Conservation (phyloP, 2,888 invertebrate species). For the Electrophaes corylata region DNA sequence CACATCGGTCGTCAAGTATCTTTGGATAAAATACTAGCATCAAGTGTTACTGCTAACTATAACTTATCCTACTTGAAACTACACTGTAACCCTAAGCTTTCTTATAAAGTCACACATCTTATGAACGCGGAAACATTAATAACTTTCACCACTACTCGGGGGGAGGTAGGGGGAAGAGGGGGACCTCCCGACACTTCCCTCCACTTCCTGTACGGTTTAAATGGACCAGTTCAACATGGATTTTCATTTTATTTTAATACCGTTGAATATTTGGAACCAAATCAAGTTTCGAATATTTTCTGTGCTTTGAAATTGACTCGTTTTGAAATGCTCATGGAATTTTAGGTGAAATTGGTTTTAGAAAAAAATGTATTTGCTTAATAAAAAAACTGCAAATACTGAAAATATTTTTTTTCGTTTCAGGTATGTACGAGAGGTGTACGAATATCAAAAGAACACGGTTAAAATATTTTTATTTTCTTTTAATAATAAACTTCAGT, state of each 20-base stretch:
- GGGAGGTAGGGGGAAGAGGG: background rate
- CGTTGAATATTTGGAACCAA: background rate
- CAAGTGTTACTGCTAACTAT: background rate
- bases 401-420: background rate
- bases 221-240: slow-evolving; percentile 8
- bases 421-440: slow-evolving; percentile 4
- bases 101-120: slow-evolving; percentile 20
- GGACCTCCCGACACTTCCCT: background rate
- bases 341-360: no score
- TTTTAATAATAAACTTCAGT: no score
- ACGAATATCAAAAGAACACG: no score
- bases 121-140: slow-evolving; percentile 23
- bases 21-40: background rate
- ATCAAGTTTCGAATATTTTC: background rate
- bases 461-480: no score
- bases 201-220: slow-evolving; percentile 6
- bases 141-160: slow-evolving; percentile 16
- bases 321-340: background rate
- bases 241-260: slow-evolving; percentile 14
- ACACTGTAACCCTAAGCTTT: slow-evolving; percentile 15
- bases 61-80: slow-evolving; percentile 1
- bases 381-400: background rate
- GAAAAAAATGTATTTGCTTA: no score
- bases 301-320: background rate
- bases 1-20: no score